Evolutionary conservation across 2,797 vertebrate species (phyloP).

Genomic region (Synaphobranchus kaupii): DNA sequence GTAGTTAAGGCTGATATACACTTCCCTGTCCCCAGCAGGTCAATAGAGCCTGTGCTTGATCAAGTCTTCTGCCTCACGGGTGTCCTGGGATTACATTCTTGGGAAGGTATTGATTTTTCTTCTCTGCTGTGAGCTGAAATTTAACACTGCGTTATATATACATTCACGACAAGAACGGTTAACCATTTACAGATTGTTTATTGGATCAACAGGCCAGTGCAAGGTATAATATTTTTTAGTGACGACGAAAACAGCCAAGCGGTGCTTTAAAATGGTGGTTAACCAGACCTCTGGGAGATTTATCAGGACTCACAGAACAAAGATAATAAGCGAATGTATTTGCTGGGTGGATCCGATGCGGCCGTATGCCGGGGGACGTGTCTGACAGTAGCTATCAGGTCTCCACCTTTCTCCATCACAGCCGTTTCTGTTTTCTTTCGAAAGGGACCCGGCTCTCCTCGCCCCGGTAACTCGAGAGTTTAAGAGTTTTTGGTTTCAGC

Average conservation of each 20-base stretch:
- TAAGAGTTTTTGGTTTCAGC: background rate
- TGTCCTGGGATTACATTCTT: background rate
- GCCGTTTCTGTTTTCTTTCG: background rate
- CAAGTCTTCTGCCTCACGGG: background rate
- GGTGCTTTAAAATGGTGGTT: background rate
- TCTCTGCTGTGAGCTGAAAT: slow-evolving; percentile 12
- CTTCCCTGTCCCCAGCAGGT: background rate
- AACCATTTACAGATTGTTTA: slow-evolving; percentile 13
- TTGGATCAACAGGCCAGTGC: background rate
- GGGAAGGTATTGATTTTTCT: slow-evolving; percentile 16
- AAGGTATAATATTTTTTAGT: background rate
- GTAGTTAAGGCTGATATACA: background rate
- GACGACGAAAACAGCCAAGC: background rate
- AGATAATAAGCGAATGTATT: background rate
- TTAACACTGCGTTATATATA: background rate
- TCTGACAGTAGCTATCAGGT: background rate
- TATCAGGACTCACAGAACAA: background rate
- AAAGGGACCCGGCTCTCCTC: background rate
- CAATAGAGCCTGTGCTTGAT: background rate
- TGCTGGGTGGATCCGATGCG: background rate
- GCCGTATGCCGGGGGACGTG: background rate
- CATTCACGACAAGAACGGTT: background rate
- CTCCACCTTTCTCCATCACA: background rate
- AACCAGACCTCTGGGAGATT: background rate
- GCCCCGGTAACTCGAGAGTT: background rate